Base-by-base conservation (phyloP, 2,888 invertebrate genomes). In the Phengaris arion region DNA sequence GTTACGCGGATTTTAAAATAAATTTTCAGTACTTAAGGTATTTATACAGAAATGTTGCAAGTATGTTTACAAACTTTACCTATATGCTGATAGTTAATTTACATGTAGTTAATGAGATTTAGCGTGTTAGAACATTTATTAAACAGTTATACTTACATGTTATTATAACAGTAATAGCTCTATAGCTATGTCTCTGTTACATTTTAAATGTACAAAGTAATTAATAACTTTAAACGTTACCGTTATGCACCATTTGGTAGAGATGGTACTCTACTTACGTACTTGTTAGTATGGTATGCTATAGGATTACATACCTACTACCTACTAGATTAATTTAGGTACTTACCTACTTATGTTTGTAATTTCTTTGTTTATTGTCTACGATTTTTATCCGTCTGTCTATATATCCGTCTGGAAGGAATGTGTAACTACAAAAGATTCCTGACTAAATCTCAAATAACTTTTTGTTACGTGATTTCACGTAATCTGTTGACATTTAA, bases 401-500 rank as follows among this genome's bases (percentile, higher is more conserved):
- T 55, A 1, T n/a, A 55, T n/a, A 55, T 55, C 55, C 35, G 35
- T 35, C 35, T 55, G n/a, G 7, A 55, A 54, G n/a, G 7, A 55
- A 6, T 13, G 7, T 55, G 8, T 57, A 7, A 9, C 15, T 35
- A 57, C n/a, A 57, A 57, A 57, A 57, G 9, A 22, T 22, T 59
- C 9, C 9, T 22, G 8, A 10, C 22, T 8, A 5, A 59, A 57
- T 57, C 55, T 13, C n/a, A 22, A 22, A 9, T 9, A 59, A 10
- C n/a, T 15, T 15, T 57, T 15, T 59, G 59, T 59, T 64, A 64
- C 64, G 64, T 64, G 64, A 64, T 1, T 12, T 64, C 35, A 45
- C 13, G 35, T 64, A 64, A 64, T 64, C 64, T 45, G 64, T 64
- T 64, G 64, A 64, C 64, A 64, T 64, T 64, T 45, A 64, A 6